These are phyloP conservation scores for Drosophila burlai DNA, from an alignment of 1,140 invertebrate genomes.

Conservation along the genomic window DNA sequence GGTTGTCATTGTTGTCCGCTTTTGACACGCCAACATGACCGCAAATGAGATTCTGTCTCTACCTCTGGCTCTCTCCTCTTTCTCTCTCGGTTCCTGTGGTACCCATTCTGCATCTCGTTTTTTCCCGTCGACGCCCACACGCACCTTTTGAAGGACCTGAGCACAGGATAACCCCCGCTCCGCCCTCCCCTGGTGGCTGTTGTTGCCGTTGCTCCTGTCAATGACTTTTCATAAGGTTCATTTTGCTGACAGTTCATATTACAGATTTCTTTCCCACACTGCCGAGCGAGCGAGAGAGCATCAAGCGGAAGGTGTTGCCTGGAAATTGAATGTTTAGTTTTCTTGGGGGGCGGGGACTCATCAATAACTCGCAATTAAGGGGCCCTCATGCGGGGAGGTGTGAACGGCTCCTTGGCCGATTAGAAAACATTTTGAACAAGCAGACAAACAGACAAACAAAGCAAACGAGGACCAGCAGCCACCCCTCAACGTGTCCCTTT, in stretches of 20 bases:
- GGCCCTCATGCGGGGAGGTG: constrained; percentile 37
- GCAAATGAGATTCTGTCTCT: constrained; percentile 76
- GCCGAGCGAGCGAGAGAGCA: background rate
- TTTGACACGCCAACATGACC: constrained; percentile 73
- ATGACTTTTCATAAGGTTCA: constrained; percentile 69
- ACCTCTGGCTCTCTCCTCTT: background rate
- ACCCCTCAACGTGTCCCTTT: constrained; percentile 14
- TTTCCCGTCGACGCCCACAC: constrained; percentile 55
- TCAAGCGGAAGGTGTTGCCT: constrained; percentile 10
- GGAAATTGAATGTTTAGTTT: constrained; percentile 50
- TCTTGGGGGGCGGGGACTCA: constrained; percentile 20
- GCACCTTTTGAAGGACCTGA: constrained; percentile 53
- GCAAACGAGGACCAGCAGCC: constrained; percentile 46
- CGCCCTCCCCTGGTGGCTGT: background rate
- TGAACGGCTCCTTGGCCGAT: constrained; percentile 54
- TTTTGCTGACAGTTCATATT: constrained; percentile 67
- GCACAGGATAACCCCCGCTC: constrained; percentile 28
- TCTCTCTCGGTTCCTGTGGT: background rate
- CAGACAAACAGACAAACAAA: constrained; percentile 49
- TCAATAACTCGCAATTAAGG: constrained; percentile 77
- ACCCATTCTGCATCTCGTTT: constrained; percentile 39
- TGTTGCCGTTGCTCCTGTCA: constrained; percentile 52
- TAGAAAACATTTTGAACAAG: constrained; percentile 61
- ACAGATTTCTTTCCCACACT: constrained; percentile 40
- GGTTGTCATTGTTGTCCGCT: constrained; percentile 57